Evolutionary conservation across 2,888 invertebrate genomes (phyloP), one percentile per base, ranked within the genome.

Genomic region (Pyrgus malvae): DNA sequence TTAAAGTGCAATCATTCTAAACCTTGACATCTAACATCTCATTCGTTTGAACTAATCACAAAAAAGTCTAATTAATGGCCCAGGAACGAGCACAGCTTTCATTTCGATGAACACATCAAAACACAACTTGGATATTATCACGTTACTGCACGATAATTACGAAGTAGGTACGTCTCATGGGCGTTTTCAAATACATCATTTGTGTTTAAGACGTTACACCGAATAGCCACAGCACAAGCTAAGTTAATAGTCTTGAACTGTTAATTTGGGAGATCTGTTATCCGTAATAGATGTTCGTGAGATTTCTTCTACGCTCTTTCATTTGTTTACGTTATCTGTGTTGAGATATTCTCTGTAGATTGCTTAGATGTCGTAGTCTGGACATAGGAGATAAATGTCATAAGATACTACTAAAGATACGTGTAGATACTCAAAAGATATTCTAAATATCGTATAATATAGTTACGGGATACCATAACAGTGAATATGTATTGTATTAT

Each of bases 161-260:
- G 72, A 63, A 51, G 37, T 29, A 38, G 29, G 51, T 38, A 11
- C 76, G 70, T 74, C 70, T 64, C 29, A 80, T 80, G 86, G 89
- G 88, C 89, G 88, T 86, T 78, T 79, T 70, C 81, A 70, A 75
- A 85, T 83, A 76, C 78, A 86, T 87, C 86, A 85, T 83, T 83
- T 80, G 78, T 82, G 84, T 83, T 76, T 85, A 84, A 88, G 87
- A 89, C 79, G 85, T 87, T 82, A 84, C 76, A 72, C 65, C 62
- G 70, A 78, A 83, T 80, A 74, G 78, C 72, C 74, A 67, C 69
- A 59, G 58, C 64, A 25, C 46, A 71, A 67, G 69, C 68, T 60
- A 67, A 69, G 70, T 74, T 82, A 80, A 82, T 82, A 70, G 78
- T 69, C 66, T 69, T 65, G 58, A 76, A 76, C 78, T 76, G 78